Base-by-base conservation (phyloP, 2,888 invertebrate species). In the Cremastinae sp. region DNA sequence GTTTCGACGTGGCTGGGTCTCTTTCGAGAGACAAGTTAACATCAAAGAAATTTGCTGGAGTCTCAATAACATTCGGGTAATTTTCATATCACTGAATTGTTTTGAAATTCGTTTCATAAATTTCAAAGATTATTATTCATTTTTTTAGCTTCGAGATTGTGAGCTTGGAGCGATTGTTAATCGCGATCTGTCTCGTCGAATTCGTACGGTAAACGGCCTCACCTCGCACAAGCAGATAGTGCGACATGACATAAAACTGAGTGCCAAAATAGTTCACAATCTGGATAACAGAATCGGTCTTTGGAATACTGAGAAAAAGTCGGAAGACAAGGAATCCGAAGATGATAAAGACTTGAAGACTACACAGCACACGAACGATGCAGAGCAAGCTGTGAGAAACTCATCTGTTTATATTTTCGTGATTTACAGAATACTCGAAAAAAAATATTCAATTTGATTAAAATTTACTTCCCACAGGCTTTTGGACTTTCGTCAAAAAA, bases 1-100 rank as follows among this genome's bases (percentile, higher is more conserved):
- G 96, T 96, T 97, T 90, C 94, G 99, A 10, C 94, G 99, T 58
- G 99, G 98, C 45, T 99, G 99, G 99, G 98, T 98, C 39, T 99
- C 99, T 0, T 99, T 98, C 90, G 95, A 96, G 80, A 93, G 98
- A 16, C 96, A 97, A 86, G 98, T 99, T 53, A 98, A 99, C 90
- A 99, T 99, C 81, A 99, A 99, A 89, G 99, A 99, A 88, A 99
- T 99, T 81, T 99, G 99, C 90, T 99, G 98, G 98, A 97, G 97
- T 88, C 92, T 99, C 47, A 99, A 98, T 89, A 98, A 97, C 83
- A 96, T 98, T 78, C 93, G 98, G 85, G 94, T 96, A 90, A 90
- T 41, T 22, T 8, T 68, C 58, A 37, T 7, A 14, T 28, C 7
- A n/a, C n/a, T n/a, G n/a, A n/a, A n/a, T n/a, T n/a, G n/a, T n/a